Evolutionary conservation across 2,113 vertebrate genomes (phyloP).

Genomic region (Epinephelus cyanopodus): DNA sequence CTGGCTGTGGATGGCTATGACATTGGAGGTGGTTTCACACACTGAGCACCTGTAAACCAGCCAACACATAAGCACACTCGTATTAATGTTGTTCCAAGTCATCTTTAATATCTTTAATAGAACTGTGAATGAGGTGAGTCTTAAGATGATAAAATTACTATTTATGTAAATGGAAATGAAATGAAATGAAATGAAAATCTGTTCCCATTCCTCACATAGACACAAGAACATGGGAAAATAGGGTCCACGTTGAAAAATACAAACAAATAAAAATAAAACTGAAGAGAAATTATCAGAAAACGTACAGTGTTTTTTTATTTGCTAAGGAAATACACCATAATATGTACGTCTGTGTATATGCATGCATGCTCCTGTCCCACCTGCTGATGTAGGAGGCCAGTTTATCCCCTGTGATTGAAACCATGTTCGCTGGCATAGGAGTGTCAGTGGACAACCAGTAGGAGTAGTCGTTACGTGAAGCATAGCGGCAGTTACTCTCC

Average conservation of each 20-base stretch:
- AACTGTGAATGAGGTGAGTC: too few relatives aligned
- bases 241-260: too few relatives aligned
- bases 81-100: not conserved
- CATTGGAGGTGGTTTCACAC: constrained; percentile 91
- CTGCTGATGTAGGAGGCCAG: constrained; percentile 90
- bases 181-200: too few relatives aligned
- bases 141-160: too few relatives aligned
- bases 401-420: constrained; percentile 83
- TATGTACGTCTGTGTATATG: not conserved
- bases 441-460: constrained; percentile 91
- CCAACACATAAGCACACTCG: not conserved
- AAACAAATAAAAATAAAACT: too few relatives aligned
- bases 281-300: not conserved
- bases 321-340: not conserved
- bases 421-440: constrained; percentile 86
- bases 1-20: constrained; percentile 93
- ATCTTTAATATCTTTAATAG: not conserved
- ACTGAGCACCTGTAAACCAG: constrained; percentile 86
- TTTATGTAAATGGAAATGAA: too few relatives aligned
- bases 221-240: too few relatives aligned
- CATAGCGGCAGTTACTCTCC: constrained; percentile 87
- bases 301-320: not conserved
- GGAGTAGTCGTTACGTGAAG: constrained; percentile 92
- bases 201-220: too few relatives aligned
- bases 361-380: constrained; percentile 64